Evolutionary conservation across 2,888 invertebrate genomes (phyloP).

Genomic region (Hesperia comma): DNA sequence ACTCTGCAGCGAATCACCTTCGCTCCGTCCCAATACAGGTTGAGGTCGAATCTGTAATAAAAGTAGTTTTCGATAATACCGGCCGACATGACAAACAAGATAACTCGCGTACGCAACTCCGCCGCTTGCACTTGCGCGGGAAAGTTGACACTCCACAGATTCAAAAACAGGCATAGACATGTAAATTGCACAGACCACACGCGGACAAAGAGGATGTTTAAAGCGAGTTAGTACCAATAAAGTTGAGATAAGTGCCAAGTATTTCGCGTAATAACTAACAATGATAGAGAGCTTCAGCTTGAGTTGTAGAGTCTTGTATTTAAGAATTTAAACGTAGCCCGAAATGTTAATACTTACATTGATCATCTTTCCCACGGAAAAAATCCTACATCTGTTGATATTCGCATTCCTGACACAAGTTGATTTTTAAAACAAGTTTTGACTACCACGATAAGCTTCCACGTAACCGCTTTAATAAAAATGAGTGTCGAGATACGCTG

Average conservation of each 20-base stretch:
- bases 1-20: slow-evolving; percentile 73
- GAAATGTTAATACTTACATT: not conserved
- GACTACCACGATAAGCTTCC: slow-evolving; percentile 29
- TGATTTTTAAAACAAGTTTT: slow-evolving; percentile 26
- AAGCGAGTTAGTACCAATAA: slow-evolving; percentile 18
- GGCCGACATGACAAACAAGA: slow-evolving; percentile 69
- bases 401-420: slow-evolving; percentile 34
- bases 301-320: too few relatives aligned
- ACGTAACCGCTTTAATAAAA: slow-evolving; percentile 31
- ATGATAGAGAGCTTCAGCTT: too few relatives aligned
- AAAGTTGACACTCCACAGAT: slow-evolving; percentile 55
- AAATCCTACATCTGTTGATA: slow-evolving; percentile 23
- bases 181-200: slow-evolving; percentile 11
- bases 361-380: slow-evolving; percentile 19
- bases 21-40: slow-evolving; percentile 74
- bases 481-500: slow-evolving; percentile 20
- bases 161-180: slow-evolving; percentile 49
- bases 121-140: slow-evolving; percentile 46
- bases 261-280: too few relatives aligned
- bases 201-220: slow-evolving; percentile 14
- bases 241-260: not conserved
- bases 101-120: slow-evolving; percentile 50
- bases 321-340: too few relatives aligned
- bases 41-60: slow-evolving; percentile 76
- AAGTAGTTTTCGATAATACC: slow-evolving; percentile 68